These are phyloP conservation scores for Prosapia bicincta DNA, from an alignment of 2,888 invertebrate species.

Conservation along the genomic window DNA sequence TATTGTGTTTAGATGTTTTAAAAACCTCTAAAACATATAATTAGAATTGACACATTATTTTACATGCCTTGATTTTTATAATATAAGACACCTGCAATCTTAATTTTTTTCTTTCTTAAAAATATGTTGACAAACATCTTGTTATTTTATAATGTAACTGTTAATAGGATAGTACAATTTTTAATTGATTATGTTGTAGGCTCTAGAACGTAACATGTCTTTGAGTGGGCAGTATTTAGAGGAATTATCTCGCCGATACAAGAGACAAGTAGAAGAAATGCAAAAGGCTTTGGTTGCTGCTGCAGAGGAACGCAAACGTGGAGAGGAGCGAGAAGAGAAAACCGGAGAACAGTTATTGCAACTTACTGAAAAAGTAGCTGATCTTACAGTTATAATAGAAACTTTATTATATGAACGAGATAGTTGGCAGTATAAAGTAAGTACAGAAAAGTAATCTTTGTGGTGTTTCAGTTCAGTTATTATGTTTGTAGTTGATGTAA, in stretches of 20 bases:
- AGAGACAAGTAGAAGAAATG: slow-evolving; percentile 95
- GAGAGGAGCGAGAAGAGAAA: slow-evolving; percentile 70
- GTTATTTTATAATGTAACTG: too few species aligned
- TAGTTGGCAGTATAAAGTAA: slow-evolving; percentile 56
- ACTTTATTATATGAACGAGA: slow-evolving; percentile 59
- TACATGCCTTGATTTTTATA: too few species aligned
- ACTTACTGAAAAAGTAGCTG: slow-evolving; percentile 59
- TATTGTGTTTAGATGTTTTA: too few species aligned
- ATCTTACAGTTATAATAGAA: slow-evolving; percentile 59
- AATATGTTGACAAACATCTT: too few species aligned
- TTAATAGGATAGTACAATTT: too few species aligned
- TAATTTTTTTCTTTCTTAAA: background rate
- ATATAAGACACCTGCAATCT: background rate
- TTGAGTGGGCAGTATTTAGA: slow-evolving; percentile 95
- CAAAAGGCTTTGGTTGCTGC: slow-evolving; percentile 80
- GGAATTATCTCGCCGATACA: slow-evolving; percentile 91
- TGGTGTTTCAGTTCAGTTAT: too few species aligned
- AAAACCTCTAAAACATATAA: too few species aligned
- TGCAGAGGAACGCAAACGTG: slow-evolving; percentile 63
- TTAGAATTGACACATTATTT: too few species aligned
- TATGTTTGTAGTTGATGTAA: too few species aligned
- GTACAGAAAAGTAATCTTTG: too few species aligned
- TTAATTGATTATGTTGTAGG: too few species aligned
- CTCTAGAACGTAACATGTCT: slow-evolving; percentile 94
- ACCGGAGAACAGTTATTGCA: slow-evolving; percentile 73